phyloP scores from a whole-genome alignment of 92 coral and sea anemone genomes.

The Anthopleura xanthogrammica region DNA sequence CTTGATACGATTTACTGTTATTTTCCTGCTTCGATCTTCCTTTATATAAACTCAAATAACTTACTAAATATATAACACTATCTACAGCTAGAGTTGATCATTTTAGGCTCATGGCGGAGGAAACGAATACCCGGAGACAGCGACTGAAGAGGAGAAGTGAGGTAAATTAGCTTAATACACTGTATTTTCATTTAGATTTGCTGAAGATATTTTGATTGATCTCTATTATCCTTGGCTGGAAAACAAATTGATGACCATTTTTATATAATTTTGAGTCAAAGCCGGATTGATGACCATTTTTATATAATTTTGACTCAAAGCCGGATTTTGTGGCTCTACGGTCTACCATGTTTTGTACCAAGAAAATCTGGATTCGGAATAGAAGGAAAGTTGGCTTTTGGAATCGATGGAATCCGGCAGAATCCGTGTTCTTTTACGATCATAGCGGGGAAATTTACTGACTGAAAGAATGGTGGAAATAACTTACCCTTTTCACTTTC shows the following conservation, averaged over 20 bases:
- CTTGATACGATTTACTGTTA: neutral
- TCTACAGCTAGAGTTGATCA: neutral
- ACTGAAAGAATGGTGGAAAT: no score
- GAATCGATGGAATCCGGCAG: no score
- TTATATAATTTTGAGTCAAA: neutral
- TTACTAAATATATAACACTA: neutral
- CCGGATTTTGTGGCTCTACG: no score
- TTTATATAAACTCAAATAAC: neutral
- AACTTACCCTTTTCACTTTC: no score
- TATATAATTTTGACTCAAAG: neutral
- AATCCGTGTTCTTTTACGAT: no score
- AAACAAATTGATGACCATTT: neutral
- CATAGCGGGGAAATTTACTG: no score
- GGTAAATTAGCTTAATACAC: neutral
- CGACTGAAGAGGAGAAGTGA: slow-evolving; percentile 26
- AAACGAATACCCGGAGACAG: neutral
- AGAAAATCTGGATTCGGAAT: no score
- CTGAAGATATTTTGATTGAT: neutral
- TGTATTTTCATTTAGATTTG: no score
- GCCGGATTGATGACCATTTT: neutral
- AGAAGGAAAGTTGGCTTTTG: no score
- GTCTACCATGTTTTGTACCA: no score
- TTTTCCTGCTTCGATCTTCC: neutral
- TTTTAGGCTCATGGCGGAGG: slow-evolving; percentile 1
- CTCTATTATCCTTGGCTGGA: neutral